Evolutionary conservation across 2,797 vertebrate species (phyloP).

Genomic region (Fratercula arctica): DNA sequence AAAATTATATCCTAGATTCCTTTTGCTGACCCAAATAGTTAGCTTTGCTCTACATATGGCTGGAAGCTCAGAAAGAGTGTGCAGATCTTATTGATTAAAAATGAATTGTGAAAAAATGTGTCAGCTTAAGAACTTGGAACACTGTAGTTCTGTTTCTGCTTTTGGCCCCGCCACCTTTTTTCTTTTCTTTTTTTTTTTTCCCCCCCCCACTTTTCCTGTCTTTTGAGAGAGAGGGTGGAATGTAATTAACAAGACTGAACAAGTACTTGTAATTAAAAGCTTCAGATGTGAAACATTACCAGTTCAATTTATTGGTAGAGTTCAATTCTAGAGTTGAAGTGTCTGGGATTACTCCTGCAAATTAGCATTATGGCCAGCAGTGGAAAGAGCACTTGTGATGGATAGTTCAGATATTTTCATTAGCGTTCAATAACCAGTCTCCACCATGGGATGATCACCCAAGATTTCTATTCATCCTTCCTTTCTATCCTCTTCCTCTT

Average conservation of each 20-base stretch:
- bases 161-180: neutral
- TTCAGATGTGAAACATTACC: neutral
- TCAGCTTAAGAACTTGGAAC: neutral
- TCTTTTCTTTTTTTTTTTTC: neutral
- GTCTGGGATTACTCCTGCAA: neutral
- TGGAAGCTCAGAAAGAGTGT: neutral
- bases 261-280: neutral
- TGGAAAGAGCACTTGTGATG: neutral
- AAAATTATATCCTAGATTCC: neutral
- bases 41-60: neutral
- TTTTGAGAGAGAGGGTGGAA: neutral
- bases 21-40: neutral
- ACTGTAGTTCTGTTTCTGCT: neutral
- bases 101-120: neutral
- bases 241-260: neutral
- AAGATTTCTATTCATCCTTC: neutral
- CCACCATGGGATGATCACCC: neutral
- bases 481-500: neutral
- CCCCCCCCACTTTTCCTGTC: neutral
- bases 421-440: neutral
- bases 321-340: neutral
- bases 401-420: neutral
- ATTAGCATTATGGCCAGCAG: neutral
- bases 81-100: neutral
- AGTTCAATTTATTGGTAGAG: neutral